These are phyloP conservation scores for Tuta absoluta DNA, from an alignment of 2,888 invertebrate species.

Conservation along the genomic window DNA sequence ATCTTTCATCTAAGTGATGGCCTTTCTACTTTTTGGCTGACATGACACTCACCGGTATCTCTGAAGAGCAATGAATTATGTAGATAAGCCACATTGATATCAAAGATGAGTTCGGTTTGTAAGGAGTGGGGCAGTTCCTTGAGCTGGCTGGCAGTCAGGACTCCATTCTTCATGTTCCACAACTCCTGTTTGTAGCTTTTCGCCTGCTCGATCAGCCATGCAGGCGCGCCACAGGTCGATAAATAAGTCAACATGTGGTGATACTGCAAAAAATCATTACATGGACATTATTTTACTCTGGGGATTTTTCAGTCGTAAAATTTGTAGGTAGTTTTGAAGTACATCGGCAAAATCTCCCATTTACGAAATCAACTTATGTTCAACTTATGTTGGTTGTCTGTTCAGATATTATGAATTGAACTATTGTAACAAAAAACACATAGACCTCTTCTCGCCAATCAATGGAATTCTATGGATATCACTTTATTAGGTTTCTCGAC, in stretches of 20 bases:
- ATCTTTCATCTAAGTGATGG: too few relatives aligned
- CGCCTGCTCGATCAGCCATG: conserved; percentile 56
- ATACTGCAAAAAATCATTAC: conserved; percentile 49
- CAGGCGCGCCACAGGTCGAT: conserved; percentile 56
- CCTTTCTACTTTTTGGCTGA: too few relatives aligned
- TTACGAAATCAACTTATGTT: too few relatives aligned
- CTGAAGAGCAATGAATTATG: conserved; percentile 66
- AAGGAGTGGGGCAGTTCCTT: conserved; percentile 61
- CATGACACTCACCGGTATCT: conserved; percentile 51
- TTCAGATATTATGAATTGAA: too few relatives aligned
- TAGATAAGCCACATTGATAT: conserved; percentile 69
- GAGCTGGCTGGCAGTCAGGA: conserved; percentile 56
- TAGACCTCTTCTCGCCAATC: too few relatives aligned
- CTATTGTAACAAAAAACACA: too few relatives aligned
- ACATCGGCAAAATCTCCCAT: too few relatives aligned
- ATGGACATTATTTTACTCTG: background rate
- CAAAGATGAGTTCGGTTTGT: conserved; percentile 74
- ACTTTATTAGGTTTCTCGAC: too few relatives aligned
- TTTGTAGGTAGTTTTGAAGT: too few relatives aligned
- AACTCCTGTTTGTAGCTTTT: conserved; percentile 61
- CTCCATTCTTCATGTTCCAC: conserved; percentile 71
- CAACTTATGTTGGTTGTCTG: too few relatives aligned
- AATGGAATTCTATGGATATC: too few relatives aligned
- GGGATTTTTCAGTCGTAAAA: background rate
- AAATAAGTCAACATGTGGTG: conserved; percentile 68